Evolutionary conservation across 2,113 vertebrate genomes (phyloP).

Genomic region (Todiramphus chloris): DNA sequence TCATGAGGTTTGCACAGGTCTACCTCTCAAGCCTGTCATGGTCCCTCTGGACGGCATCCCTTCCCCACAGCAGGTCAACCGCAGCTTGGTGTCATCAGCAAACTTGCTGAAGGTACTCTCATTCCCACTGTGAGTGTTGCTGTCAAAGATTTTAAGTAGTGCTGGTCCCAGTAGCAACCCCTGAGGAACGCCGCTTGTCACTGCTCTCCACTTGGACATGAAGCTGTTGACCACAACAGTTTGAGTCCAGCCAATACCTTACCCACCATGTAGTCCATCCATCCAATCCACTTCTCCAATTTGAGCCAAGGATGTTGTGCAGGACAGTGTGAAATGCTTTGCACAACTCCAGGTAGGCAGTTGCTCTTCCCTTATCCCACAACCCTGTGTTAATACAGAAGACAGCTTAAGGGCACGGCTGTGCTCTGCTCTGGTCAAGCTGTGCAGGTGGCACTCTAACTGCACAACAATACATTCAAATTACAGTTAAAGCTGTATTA

Average conservation of each 20-base stretch:
- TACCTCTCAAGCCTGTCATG: background rate
- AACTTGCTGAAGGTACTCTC: background rate
- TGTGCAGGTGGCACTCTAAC: background rate
- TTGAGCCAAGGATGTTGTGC: background rate
- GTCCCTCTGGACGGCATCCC: background rate
- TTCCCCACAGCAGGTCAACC: background rate
- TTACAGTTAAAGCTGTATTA: background rate
- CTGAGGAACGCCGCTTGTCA: background rate
- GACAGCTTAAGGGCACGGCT: background rate
- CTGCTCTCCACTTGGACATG: background rate
- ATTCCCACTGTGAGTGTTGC: background rate
- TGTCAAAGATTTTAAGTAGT: background rate
- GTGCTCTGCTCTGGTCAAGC: background rate
- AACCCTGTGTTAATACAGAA: background rate
- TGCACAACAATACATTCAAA: background rate
- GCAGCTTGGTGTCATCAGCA: background rate
- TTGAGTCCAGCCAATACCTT: background rate
- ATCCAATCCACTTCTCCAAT: background rate
- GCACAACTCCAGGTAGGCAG: background rate
- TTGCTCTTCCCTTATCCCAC: background rate
- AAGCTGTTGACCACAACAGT: background rate
- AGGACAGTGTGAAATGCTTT: background rate
- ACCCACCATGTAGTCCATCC: background rate
- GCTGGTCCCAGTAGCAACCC: background rate
- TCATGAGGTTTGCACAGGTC: no score